A percentile compares a stretch with the other conserved stretches of the same genome.
Conservation (phyloP, 2,888 invertebrate genomes). For the Lycia hirtaria region DNA sequence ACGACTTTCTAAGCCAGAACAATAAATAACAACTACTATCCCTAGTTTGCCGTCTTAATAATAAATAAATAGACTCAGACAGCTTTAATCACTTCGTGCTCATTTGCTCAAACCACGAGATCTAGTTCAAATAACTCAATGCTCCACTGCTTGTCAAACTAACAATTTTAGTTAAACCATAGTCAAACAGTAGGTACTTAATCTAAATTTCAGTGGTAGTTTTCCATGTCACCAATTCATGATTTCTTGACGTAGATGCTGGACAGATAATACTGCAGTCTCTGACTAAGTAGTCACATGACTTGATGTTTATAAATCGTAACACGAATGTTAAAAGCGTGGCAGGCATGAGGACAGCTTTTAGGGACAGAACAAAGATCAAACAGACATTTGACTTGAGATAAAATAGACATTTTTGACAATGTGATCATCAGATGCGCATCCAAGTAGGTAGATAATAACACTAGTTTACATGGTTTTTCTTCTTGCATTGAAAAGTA, state of each 20-base stretch:
- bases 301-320: no score
- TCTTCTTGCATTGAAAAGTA: no score
- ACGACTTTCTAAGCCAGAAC: no score
- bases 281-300: not conserved
- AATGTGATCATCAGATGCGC: no score
- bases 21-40: no score
- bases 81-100: not conserved
- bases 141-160: slow-evolving; percentile 2
- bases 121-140: slow-evolving; percentile 7
- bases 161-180: not conserved
- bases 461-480: no score
- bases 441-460: no score
- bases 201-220: slow-evolving; percentile 12
- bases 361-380: not conserved
- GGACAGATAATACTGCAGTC: not conserved
- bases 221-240: slow-evolving; percentile 6
- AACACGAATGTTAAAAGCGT: no score
- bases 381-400: no score
- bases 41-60: no score
- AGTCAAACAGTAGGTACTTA: slow-evolving; percentile 2
- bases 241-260: not conserved
- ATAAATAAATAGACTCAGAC: not conserved
- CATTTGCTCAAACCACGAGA: slow-evolving; percentile 3
- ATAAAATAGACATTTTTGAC: no score
- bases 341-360: no score